Conservation (phyloP, 2,113 vertebrate genomes). For the Nestor notabilis region DNA sequence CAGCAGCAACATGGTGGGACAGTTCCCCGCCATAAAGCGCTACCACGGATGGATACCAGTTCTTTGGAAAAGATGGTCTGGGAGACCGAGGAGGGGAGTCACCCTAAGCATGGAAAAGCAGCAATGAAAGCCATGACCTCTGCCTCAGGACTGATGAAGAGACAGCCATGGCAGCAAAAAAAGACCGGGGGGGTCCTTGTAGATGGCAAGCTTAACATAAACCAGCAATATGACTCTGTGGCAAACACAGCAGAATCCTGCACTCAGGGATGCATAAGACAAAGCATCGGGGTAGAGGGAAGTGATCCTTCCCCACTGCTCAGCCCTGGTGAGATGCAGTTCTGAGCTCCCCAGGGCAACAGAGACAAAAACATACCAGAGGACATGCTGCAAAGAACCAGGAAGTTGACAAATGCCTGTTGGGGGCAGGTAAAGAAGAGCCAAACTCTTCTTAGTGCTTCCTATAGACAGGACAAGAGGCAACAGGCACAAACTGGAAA, state of each 20-base stretch:
- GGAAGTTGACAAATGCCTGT: neutral
- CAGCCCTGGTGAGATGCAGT: neutral
- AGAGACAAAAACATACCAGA: neutral
- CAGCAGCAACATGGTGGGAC: neutral
- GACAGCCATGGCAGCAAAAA: neutral
- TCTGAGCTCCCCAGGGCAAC: neutral
- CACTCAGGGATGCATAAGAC: neutral
- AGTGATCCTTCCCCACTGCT: neutral
- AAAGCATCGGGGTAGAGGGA: neutral
- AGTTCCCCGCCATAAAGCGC: accelerated
- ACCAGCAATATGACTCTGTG: neutral
- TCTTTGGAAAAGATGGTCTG: neutral
- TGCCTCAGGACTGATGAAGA: neutral
- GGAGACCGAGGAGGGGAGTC: accelerated
- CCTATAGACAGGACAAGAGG: neutral
- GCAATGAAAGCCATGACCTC: neutral
- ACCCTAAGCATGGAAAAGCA: neutral
- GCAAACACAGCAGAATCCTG: neutral
- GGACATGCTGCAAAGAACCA: accelerated
- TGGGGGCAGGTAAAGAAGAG: neutral
- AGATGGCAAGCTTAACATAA: neutral
- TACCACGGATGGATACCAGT: neutral
- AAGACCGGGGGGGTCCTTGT: neutral
- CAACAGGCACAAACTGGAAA: neutral
- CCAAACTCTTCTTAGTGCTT: neutral